A percentile compares a stretch with the other conserved stretches of the same genome.
Evolutionary conservation across 64 coral and sea anemone genomes (phyloP).

Genomic region (Montipora foliosa): DNA sequence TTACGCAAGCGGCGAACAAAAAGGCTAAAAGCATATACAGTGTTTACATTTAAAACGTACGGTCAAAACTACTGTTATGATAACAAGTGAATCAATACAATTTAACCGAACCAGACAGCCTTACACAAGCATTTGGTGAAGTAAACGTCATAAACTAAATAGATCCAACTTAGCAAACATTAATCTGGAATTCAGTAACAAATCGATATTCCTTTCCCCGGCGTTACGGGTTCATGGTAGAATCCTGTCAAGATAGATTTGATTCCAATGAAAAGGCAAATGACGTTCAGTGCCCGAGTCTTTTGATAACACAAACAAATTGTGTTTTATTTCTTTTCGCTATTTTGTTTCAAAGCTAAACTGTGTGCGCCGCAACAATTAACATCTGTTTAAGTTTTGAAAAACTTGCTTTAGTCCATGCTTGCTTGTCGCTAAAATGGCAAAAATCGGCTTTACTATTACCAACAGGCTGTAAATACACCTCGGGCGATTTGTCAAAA

Average conservation of each 20-base stretch:
- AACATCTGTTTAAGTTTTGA: neutral
- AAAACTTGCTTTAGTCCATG: neutral
- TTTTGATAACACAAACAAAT: neutral
- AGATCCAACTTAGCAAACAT: no score
- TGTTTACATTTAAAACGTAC: neutral
- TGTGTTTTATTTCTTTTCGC: no score
- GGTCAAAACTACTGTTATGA: neutral
- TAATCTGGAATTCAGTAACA: no score
- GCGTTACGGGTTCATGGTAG: neutral
- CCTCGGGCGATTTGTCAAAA: neutral
- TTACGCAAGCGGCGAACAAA: neutral
- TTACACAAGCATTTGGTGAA: neutral
- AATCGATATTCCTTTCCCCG: no score
- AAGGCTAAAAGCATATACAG: neutral
- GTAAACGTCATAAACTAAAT: neutral
- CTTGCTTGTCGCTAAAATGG: neutral
- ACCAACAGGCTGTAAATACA: neutral
- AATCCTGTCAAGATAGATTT: neutral
- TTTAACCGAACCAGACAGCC: neutral
- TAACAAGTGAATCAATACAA: neutral
- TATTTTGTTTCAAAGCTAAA: no score
- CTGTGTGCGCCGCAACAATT: no score
- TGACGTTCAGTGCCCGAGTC: neutral
- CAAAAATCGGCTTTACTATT: neutral
- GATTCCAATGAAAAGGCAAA: neutral